phyloP scores from a whole-genome alignment of 2,888 invertebrate species.

The Catonia carolina region DNA sequence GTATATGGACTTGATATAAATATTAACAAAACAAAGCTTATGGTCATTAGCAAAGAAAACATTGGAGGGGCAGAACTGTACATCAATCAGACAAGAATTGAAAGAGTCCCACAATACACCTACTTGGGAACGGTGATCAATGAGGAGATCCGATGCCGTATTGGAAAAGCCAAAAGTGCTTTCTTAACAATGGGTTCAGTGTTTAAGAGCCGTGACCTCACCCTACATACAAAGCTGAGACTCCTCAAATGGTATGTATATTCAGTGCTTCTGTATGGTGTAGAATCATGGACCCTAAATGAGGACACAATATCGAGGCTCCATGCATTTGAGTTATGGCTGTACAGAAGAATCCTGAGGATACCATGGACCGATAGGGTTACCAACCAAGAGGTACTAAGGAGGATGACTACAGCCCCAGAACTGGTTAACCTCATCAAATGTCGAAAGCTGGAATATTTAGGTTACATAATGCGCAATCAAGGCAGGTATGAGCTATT shows the following conservation, averaged over 20 bases:
- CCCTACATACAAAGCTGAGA: conserved; percentile 12
- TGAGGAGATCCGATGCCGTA: conserved; percentile 8
- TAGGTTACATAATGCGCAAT: not conserved
- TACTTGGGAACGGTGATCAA: conserved; percentile 12
- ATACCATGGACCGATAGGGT: conserved; percentile 13
- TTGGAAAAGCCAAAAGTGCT: conserved; percentile 11
- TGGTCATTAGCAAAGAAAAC: conserved; percentile 17
- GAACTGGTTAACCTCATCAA: not conserved
- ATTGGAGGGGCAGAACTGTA: not conserved
- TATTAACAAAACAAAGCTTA: conserved; percentile 19
- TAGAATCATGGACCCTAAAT: conserved; percentile 16
- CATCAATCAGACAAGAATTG: conserved; percentile 5
- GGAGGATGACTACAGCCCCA: conserved; percentile 8
- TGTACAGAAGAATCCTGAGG: conserved; percentile 21
- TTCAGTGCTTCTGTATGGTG: conserved; percentile 21
- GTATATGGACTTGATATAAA: conserved; percentile 13
- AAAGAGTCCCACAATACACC: conserved; percentile 9
- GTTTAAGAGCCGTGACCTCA: conserved; percentile 15
- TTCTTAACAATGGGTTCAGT: conserved; percentile 14
- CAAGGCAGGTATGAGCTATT: not conserved
- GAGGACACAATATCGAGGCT: conserved; percentile 18
- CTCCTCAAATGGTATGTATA: conserved; percentile 21
- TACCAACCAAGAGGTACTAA: conserved; percentile 10
- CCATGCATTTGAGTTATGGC: conserved; percentile 21
- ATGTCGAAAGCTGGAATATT: not conserved